Percentiles rank a stretch among this genome's conserved stretches.
Evolutionary conservation across 1,140 invertebrate species (phyloP).

Genomic region (Drosophila nigromelanica): DNA sequence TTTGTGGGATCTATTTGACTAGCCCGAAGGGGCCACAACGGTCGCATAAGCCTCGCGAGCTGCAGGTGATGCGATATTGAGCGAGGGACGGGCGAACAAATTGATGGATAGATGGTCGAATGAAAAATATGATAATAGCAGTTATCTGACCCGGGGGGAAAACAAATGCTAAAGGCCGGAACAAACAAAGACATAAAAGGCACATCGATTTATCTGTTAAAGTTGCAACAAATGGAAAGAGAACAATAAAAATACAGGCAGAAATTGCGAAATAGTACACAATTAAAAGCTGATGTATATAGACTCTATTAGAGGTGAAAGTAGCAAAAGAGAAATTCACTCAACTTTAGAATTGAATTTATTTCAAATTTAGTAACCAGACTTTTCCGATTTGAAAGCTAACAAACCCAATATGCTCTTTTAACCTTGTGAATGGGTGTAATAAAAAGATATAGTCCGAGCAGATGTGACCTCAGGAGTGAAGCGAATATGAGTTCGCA

Average conservation of each 20-base stretch:
- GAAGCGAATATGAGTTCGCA: neutral
- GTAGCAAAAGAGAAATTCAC: no score
- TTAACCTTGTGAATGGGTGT: no score
- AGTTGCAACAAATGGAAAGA: neutral
- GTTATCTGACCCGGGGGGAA: slow-evolving; percentile 3
- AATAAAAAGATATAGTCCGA: no score
- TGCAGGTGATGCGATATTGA: slow-evolving; percentile 51
- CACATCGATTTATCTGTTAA: slow-evolving; percentile 4
- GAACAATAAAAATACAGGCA: neutral
- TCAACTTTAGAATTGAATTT: no score
- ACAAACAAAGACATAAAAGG: slow-evolving; percentile 2
- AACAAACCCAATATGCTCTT: no score
- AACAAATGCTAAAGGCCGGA: slow-evolving; percentile 1
- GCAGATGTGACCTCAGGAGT: neutral
- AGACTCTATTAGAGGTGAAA: no score
- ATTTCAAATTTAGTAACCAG: no score
- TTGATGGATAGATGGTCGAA: slow-evolving; percentile 14
- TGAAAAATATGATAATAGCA: slow-evolving; percentile 23
- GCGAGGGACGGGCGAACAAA: neutral
- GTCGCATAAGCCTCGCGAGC: slow-evolving; percentile 25
- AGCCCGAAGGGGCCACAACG: slow-evolving; percentile 32
- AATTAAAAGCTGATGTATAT: no score
- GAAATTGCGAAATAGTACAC: neutral
- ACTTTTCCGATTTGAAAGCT: no score
- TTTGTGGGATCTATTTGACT: slow-evolving; percentile 11